Percentiles rank a stretch among this genome's conserved stretches.
These are phyloP conservation scores for Drosophila pectinifera DNA, from an alignment of 1,140 invertebrate species.

Conservation along the genomic window DNA sequence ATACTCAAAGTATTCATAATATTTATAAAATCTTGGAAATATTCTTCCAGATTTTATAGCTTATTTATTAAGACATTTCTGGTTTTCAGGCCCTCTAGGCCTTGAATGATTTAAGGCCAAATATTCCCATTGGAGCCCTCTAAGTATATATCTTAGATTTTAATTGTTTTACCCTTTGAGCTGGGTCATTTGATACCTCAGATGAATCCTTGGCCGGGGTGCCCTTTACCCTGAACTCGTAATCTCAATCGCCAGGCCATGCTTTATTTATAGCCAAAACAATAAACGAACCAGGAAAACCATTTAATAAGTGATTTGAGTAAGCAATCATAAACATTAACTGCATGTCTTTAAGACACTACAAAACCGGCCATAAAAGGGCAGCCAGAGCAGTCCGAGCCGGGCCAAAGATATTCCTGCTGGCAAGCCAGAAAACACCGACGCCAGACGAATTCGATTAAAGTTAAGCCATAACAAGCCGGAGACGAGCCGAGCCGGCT, in stretches of 20 bases:
- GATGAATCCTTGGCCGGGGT: background rate
- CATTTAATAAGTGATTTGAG: conserved; percentile 72
- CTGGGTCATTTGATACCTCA: conserved; percentile 3
- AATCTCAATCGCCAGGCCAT: conserved; percentile 22
- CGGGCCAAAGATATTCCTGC: conserved; percentile 14
- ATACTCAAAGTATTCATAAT: background rate
- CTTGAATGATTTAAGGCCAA: background rate
- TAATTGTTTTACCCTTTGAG: conserved; percentile 15
- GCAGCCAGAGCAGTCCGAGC: conserved; percentile 25
- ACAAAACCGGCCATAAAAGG: conserved; percentile 64
- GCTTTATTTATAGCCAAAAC: conserved; percentile 41
- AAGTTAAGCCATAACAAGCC: conserved; percentile 75
- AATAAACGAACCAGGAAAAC: conserved; percentile 43
- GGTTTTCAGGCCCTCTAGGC: too few species aligned
- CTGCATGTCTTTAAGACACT: conserved; percentile 59
- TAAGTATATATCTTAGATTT: conserved; percentile 4
- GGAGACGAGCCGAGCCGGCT: conserved; percentile 28
- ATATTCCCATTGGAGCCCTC: background rate
- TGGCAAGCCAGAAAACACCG: conserved; percentile 25
- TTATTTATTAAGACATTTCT: background rate
- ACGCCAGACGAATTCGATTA: conserved; percentile 76
- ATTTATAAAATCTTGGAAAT: background rate
- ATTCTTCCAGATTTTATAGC: background rate
- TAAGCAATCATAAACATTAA: conserved; percentile 72
- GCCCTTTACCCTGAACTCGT: background rate